Percentiles rank a stretch among this genome's conserved stretches.
phyloP scores from a whole-genome alignment of 1,140 invertebrate genomes.

The Drusus annulatus region DNA sequence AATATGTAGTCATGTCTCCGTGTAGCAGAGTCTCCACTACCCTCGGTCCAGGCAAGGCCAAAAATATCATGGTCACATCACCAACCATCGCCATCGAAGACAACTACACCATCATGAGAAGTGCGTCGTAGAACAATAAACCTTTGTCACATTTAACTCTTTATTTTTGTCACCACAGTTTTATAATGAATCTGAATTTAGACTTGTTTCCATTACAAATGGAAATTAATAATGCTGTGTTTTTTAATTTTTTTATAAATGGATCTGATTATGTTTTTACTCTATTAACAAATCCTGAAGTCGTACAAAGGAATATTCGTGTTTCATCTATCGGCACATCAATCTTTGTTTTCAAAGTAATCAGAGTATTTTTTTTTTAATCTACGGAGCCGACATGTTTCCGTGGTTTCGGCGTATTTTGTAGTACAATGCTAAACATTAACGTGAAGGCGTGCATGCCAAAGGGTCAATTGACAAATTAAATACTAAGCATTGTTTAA shows the following conservation, averaged over 20 bases:
- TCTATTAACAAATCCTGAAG: not conserved
- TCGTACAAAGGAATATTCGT: too few relatives aligned
- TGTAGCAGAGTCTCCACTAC: slow-evolving; percentile 6
- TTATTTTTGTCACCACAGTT: too few relatives aligned
- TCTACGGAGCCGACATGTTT: too few relatives aligned
- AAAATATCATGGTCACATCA: not conserved
- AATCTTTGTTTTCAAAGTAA: too few relatives aligned
- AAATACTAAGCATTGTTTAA: too few relatives aligned
- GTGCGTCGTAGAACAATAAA: slow-evolving; percentile 1
- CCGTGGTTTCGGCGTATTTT: too few relatives aligned
- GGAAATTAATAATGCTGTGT: slow-evolving; percentile 3
- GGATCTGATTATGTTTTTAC: slow-evolving; percentile 11
- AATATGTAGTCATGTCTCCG: slow-evolving; percentile 54
- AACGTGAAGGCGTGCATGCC: too few relatives aligned
- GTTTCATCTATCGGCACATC: too few relatives aligned
- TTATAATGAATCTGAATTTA: not conserved
- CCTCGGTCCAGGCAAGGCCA: not conserved
- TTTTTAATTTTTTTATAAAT: not conserved
- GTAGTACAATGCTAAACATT: too few relatives aligned
- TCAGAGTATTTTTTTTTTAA: too few relatives aligned
- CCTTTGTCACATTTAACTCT: too few relatives aligned
- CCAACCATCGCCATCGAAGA: slow-evolving; percentile 40
- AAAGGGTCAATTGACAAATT: too few relatives aligned
- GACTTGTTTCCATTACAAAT: slow-evolving; percentile 12
- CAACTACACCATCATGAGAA: slow-evolving; percentile 53